A percentile compares a stretch with the other conserved stretches of the same genome.
Evolutionary conservation across 2,888 invertebrate species (phyloP).

Genomic region (Ormyrus pomaceus): DNA sequence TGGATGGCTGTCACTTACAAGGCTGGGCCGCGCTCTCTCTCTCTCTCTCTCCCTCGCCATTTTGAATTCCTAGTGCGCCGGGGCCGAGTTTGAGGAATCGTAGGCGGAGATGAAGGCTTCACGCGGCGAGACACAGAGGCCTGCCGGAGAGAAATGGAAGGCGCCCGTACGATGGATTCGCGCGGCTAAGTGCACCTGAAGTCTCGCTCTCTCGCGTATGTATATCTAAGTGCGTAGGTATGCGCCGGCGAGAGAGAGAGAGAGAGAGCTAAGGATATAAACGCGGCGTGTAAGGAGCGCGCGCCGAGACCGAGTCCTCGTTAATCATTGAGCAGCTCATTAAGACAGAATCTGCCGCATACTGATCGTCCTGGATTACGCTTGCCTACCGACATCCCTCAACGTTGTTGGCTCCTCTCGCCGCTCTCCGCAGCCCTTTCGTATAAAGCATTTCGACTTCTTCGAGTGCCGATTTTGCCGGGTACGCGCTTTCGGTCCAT

Average conservation of each 20-base stretch:
- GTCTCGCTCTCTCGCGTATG: background rate
- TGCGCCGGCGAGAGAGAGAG: background rate
- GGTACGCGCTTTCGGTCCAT: slow-evolving; percentile 13
- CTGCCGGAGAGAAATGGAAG: slow-evolving; percentile 29
- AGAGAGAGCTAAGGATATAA: background rate
- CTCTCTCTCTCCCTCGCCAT: slow-evolving; percentile 63
- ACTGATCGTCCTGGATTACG: slow-evolving; percentile 72
- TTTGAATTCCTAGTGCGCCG: slow-evolving; percentile 66
- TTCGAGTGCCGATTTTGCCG: slow-evolving; percentile 29
- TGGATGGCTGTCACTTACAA: slow-evolving; percentile 70
- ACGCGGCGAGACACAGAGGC: slow-evolving; percentile 58
- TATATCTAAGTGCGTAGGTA: background rate
- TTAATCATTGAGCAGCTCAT: slow-evolving; percentile 77
- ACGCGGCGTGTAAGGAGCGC: background rate
- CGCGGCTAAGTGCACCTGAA: slow-evolving; percentile 50
- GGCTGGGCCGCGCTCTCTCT: slow-evolving; percentile 53
- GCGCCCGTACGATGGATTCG: slow-evolving; percentile 60
- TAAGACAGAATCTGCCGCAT: slow-evolving; percentile 76
- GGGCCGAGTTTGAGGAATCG: slow-evolving; percentile 72
- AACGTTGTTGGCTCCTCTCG: background rate
- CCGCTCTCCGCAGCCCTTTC: slow-evolving; percentile 2
- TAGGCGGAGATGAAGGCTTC: slow-evolving; percentile 74
- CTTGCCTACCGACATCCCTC: slow-evolving; percentile 57
- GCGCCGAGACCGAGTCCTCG: slow-evolving; percentile 71
- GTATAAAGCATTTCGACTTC: slow-evolving; percentile 35